Evolutionary conservation across 37 sponge, comb jelly and placozoan genomes (phyloP), one percentile per base, ranked within the genome.

Genomic region (Aphrocallistes beatrix): DNA sequence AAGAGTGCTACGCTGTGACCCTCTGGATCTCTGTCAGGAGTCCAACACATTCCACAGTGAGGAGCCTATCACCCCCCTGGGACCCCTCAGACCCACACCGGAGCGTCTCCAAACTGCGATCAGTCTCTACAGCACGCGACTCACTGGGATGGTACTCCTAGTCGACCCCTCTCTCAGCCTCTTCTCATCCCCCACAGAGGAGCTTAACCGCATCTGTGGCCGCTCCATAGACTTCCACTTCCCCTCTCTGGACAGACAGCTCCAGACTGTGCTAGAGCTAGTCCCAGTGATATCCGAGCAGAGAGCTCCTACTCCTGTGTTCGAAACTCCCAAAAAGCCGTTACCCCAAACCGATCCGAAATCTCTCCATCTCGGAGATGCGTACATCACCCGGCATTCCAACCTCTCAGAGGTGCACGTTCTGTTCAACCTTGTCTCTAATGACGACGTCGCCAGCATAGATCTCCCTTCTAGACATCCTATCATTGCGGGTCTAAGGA

Each of bases 161-260:
- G 95, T 94, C 36, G 94, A 97, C 60, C 84, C 86, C 39, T 49
- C 85, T 37, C 37, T 90, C 0, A 91, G 49, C 84, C 51, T 90
- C 23, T 86, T 39, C 42, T 36, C 82, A 34, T 51, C 82, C 1
- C 60, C 37, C 37, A 85, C 88, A 51, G 69, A 39, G 83, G 91
- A 85, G 36, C 85, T 93, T 51, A 87, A 91, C 47, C 81, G 51
- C 23, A 75, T 89, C 39, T 93, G 91, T 39, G 83, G 84, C 0
- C 86, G 81, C 34, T 89, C 89, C 6, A 95, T 92, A 0, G 98
- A 97, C 85, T 95, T 97, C 82, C 98, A 97, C 86, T 97, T 97
- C 84, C 92, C 88, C 0, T 84, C 87, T 25, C 86, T 93, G 37
- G 89, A 90, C 50, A 48, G n/a, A 0, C 98, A 97, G 82, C 83